Conservation (phyloP, 1,140 invertebrate genomes). For the fruit fly (Drosophila melanogaster) region Release_6_plus_ISO1_MT NC_004354.4:5847001-5847500, state of each 20-base stretch:
- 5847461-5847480: slow-evolving; percentile 49
- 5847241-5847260: neutral
- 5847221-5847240: neutral
- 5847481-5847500: slow-evolving; percentile 82
- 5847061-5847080: slow-evolving; percentile 9
- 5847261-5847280: neutral
- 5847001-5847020: slow-evolving; percentile 28
- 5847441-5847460: slow-evolving; percentile 11
- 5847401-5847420: neutral
- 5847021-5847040: slow-evolving; percentile 3
- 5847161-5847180: slow-evolving; percentile 37
- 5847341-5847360: too few relatives aligned
- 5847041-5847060: neutral
- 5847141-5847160: slow-evolving; percentile 30
- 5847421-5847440: slow-evolving; percentile 2
- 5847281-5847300: too few relatives aligned
- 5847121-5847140: neutral
- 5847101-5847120: neutral
- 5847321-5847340: too few relatives aligned
- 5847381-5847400: too few relatives aligned
- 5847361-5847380: too few relatives aligned
- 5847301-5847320: too few relatives aligned
- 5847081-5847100: slow-evolving; percentile 4
- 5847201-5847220: too few relatives aligned
- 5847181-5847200: slow-evolving; percentile 23